phyloP scores from a whole-genome alignment of 2,888 invertebrate species.

The Eristalis tenax region DNA sequence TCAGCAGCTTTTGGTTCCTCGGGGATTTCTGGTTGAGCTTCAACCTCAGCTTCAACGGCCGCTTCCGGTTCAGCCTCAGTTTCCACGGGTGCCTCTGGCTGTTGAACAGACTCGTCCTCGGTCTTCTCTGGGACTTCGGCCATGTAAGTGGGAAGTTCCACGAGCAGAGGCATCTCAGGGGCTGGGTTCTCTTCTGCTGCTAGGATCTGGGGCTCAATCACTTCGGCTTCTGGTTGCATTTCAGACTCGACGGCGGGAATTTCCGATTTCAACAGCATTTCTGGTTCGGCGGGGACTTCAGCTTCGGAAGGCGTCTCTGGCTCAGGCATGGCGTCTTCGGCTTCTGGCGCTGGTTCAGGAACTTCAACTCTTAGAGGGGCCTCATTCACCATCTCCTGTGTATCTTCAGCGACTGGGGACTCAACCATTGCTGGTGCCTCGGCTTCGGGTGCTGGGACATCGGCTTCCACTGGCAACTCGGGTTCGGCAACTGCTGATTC shows the following conservation, averaged over 20 bases:
- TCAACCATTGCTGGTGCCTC: not conserved
- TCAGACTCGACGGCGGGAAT: not conserved
- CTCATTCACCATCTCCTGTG: not conserved
- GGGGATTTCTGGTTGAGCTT: not conserved
- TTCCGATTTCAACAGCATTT: conserved; percentile 12
- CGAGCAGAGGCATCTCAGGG: not conserved
- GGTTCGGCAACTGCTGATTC: not conserved
- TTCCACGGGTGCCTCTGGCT: conserved; percentile 6
- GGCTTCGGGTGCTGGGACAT: not conserved
- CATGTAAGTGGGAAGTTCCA: not conserved
- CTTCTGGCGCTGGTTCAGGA: not conserved
- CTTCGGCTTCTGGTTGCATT: not conserved
- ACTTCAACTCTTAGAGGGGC: not conserved
- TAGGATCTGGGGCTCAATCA: not conserved
- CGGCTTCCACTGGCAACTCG: not conserved
- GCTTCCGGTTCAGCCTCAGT: conserved; percentile 8
- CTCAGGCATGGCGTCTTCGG: not conserved
- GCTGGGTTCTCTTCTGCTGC: conserved; percentile 27
- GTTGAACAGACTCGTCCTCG: not conserved
- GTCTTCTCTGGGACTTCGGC: not conserved
- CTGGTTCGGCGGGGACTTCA: conserved; percentile 12
- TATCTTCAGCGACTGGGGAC: not conserved
- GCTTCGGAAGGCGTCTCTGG: not conserved
- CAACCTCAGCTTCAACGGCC: conserved; percentile 2
- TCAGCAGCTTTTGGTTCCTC: not conserved